Evolutionary conservation across 1,140 invertebrate species (phyloP), one percentile per base, ranked within the genome.

Genomic region (Drosophila navojoa): DNA sequence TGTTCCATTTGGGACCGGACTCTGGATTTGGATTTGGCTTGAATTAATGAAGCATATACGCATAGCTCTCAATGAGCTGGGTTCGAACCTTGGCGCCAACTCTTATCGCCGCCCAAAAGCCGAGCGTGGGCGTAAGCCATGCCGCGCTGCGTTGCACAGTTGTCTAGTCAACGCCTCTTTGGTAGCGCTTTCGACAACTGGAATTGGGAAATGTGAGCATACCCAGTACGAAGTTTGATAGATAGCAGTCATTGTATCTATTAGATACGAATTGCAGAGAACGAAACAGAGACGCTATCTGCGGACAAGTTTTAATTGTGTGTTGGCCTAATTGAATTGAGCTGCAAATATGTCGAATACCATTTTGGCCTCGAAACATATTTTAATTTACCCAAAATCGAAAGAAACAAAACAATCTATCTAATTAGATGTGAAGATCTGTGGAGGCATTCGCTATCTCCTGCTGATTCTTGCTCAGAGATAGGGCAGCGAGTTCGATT

Each of bases 291-390:
- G 49, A 40, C 72, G 10, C 19, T 84, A 79, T 84, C 76, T 42
- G 27, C 16, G 45, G 44, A 86, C 82, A 86, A 76, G 76, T 78
- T 76, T 76, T 73, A 81, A 86, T 78, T 86, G 80, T 77, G 72
- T 84, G 40, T 55, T 44, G 44, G 60, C 47, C 63, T 87, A 87
- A 87, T 89, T 89, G 84, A 87, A 89, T 87, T 89, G 82, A 50
- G 49, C 49, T 61, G 63, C 70, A 50, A 62, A 62, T 70, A 52
- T 44, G 27, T 13, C 29, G 44, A 67, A 19, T 44, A 13, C 58
- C 6, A 57, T 57, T 57, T 57, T 53, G 40, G 27, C n/a, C n/a
- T 44, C 22, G 19, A 15, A 67, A 86, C 79, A 87, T 81, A 86
- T 86, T 87, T 87, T 87, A 86, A 87, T 87, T 86, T 87, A 62